A percentile compares a stretch with the other conserved stretches of the same genome.
phyloP scores from a whole-genome alignment of 2,888 invertebrate genomes.

The Euplexia lucipara region DNA sequence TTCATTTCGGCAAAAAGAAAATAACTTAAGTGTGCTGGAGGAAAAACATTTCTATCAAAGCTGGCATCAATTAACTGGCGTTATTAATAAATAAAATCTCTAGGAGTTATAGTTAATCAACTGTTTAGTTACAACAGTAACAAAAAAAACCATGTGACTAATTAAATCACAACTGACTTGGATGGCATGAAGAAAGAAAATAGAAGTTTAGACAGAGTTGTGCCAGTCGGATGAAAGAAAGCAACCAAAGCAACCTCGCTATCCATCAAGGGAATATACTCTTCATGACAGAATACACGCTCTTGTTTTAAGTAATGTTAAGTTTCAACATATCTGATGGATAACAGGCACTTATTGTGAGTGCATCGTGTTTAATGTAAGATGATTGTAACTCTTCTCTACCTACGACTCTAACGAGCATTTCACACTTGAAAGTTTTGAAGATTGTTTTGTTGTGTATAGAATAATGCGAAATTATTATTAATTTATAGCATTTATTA shows the following conservation, averaged over 20 bases:
- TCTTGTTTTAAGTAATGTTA: slow-evolving; percentile 32
- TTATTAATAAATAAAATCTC: slow-evolving; percentile 67
- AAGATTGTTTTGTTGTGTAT: slow-evolving; percentile 73
- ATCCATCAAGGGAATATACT: slow-evolving; percentile 70
- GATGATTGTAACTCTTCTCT: slow-evolving; percentile 55
- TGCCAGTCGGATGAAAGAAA: slow-evolving; percentile 82
- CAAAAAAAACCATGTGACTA: slow-evolving; percentile 78
- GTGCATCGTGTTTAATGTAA: slow-evolving; percentile 75
- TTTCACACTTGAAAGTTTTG: slow-evolving; percentile 55
- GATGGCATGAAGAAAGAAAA: slow-evolving; percentile 80
- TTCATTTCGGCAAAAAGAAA: slow-evolving; percentile 19
- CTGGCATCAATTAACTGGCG: slow-evolving; percentile 47
- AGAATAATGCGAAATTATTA: slow-evolving; percentile 88
- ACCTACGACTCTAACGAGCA: slow-evolving; percentile 42
- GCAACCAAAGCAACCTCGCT: slow-evolving; percentile 75
- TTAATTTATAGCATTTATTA: slow-evolving; percentile 89
- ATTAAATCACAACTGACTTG: slow-evolving; percentile 79
- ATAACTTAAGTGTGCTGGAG: slow-evolving; percentile 22
- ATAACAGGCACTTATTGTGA: slow-evolving; percentile 74
- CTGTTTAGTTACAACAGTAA: slow-evolving; percentile 89
- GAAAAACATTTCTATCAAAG: slow-evolving; percentile 30
- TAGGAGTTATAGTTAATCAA: slow-evolving; percentile 84
- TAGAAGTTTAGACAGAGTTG: slow-evolving; percentile 81
- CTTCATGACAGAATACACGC: slow-evolving; percentile 24
- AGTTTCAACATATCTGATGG: slow-evolving; percentile 68